Evolutionary conservation across 1,140 invertebrate species (phyloP).

Genomic region (Heterodera carotae): DNA sequence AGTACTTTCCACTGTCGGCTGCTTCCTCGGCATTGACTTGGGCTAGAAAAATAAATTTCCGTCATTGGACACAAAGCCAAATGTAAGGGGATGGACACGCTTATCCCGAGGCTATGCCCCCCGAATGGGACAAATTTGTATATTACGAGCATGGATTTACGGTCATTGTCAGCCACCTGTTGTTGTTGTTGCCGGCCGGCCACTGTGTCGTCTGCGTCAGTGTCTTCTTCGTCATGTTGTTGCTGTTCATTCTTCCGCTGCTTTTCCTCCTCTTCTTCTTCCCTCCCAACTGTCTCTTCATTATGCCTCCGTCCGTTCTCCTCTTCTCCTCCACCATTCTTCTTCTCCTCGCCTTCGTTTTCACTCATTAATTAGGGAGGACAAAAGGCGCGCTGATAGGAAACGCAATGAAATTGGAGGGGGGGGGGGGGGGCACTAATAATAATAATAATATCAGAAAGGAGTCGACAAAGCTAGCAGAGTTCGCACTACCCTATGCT

Average conservation of each 20-base stretch:
- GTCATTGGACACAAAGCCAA: too few species aligned
- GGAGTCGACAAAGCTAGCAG: not conserved
- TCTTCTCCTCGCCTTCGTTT: not conserved
- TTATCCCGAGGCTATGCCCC: too few species aligned
- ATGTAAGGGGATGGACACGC: too few species aligned
- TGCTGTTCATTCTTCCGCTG: not conserved
- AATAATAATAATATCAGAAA: not conserved
- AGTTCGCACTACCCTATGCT: not conserved
- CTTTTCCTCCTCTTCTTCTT: not conserved
- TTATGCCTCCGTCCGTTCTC: not conserved
- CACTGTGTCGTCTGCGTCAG: not conserved
- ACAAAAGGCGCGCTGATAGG: not conserved
- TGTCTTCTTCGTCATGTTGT: not conserved
- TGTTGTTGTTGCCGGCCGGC: not conserved
- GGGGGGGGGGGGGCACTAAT: not conserved
- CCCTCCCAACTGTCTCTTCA: not conserved
- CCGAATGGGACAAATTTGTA: too few species aligned
- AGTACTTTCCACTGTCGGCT: not conserved
- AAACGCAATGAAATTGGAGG: not conserved
- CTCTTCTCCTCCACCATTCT: constrained; percentile 5
- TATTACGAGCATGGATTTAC: too few species aligned
- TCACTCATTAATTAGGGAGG: not conserved
- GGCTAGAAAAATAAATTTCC: not conserved
- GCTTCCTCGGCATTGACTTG: not conserved
- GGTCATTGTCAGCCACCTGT: too few species aligned